A percentile compares a stretch with the other conserved stretches of the same genome.
These are phyloP conservation scores for Paracentrotus lividus DNA, from an alignment of 53 echinoderm and acorn worm genomes.

Conservation along the genomic window DNA sequence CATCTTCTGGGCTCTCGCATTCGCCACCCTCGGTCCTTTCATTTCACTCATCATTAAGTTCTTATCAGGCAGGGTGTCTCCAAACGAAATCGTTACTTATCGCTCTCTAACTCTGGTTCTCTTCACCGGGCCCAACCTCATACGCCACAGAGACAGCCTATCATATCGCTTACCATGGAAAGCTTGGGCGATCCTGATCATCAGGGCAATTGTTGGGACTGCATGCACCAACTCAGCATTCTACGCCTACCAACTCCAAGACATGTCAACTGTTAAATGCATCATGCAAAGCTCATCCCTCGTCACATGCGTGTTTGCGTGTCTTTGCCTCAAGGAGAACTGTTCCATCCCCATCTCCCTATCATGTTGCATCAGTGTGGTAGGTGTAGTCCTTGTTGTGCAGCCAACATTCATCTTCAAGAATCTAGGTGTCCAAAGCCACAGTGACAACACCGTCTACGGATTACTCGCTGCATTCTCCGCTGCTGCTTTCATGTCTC, in stretches of 20 bases:
- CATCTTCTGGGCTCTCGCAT: neutral
- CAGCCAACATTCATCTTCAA: slow-evolving; percentile 13
- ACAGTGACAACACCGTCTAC: neutral
- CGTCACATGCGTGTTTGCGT: neutral
- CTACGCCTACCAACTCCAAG: neutral
- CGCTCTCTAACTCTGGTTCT: slow-evolving; percentile 4
- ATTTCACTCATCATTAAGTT: neutral
- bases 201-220: neutral
- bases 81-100: neutral
- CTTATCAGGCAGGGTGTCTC: slow-evolving; percentile 1
- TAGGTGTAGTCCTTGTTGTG: slow-evolving; percentile 3
- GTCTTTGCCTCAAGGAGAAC: slow-evolving; percentile 20
- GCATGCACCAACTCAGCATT: no score
- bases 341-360: slow-evolving; percentile 18
- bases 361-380: slow-evolving; percentile 36
- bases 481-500: neutral
- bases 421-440: neutral
- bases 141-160: neutral
- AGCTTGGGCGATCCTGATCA: neutral
- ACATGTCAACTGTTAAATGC: slow-evolving; percentile 13
- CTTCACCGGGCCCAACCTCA: neutral
- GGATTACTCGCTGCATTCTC: neutral
- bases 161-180: neutral
- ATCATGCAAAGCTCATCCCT: slow-evolving; percentile 23
- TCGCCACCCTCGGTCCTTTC: neutral